Conservation (phyloP, 92 coral and sea anemone species). For the Blastomussa wellsi region DNA sequence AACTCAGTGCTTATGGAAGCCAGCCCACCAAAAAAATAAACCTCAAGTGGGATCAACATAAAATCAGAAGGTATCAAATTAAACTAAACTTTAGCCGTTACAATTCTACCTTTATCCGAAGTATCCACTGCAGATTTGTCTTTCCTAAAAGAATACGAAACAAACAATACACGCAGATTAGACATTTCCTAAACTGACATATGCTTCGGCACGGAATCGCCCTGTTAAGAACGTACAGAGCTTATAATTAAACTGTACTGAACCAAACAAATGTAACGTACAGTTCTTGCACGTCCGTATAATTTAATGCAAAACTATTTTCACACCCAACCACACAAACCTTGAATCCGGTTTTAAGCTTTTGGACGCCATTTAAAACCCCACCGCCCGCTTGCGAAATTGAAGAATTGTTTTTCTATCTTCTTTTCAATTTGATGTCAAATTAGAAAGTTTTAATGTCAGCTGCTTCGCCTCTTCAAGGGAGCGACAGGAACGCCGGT, state of each 20-base stretch:
- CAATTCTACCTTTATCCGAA: slow-evolving; percentile 17
- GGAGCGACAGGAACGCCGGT: slow-evolving; percentile 4
- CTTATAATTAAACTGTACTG: not conserved
- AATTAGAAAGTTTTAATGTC: slow-evolving; percentile 12
- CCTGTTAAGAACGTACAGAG: not conserved
- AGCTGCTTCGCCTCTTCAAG: slow-evolving; percentile 13
- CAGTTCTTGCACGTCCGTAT: not conserved
- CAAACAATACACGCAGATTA: not conserved
- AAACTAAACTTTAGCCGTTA: not conserved
- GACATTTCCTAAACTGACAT: not conserved
- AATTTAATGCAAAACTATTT: not conserved
- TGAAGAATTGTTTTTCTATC: not conserved
- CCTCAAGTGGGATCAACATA: not conserved
- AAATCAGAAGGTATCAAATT: not conserved
- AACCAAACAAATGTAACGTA: not conserved
- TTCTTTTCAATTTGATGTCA: not conserved
- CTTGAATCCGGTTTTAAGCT: not conserved
- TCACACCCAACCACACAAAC: not conserved
- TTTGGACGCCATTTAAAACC: slow-evolving; percentile 1
- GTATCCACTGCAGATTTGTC: slow-evolving; percentile 4
- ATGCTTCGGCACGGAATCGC: not conserved
- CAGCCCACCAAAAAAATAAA: not conserved
- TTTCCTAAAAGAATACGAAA: slow-evolving; percentile 5
- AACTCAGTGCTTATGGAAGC: not conserved
- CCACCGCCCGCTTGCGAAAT: not conserved